Evolutionary conservation across 2,888 invertebrate genomes (phyloP), one percentile per base, ranked within the genome.

Genomic region (Chrysolina americana): DNA sequence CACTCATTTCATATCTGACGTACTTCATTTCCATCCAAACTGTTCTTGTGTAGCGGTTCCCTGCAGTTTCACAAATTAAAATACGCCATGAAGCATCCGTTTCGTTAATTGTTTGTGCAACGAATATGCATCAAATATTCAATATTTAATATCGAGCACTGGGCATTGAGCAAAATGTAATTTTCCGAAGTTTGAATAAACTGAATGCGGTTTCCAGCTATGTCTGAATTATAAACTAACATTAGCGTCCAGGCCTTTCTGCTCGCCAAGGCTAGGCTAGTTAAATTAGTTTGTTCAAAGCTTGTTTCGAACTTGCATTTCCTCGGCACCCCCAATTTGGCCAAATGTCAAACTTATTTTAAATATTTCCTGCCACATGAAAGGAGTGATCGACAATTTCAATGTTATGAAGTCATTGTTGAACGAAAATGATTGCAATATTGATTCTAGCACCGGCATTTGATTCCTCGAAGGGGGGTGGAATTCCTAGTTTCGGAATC

Each of bases 231-330:
- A 79, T 81, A 79, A 81, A 80, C 80, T 81, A 78, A 77, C 79
- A 80, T 81, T 62, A 69, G 71, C 48, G 64, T 21, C 53, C 63
- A 17, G 71, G 59, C 65, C 71, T 71, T 65, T 65, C 28, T 62
- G 65, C 69, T 62, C 78, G 65, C 62, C 41, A 65, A 62, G 76
- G 75, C 74, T 75, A 70, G 78, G 78, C 78, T 78, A 80, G 81
- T 80, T 81, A 81, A 78, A 81, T 80, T 80, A 79, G 81, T 81
- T 81, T 80, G 80, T 81, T 80, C 74, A 76, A 78, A 79, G 76
- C 79, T 80, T 78, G 81, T 81, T 80, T 79, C 78, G 75, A 78
- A 74, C 77, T 62, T 53, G 64, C 19, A 65, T 65, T 41, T 21
- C 56, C 8, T 56, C 23, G 4, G n/a, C 59, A 28, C 28, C 28